phyloP scores from a whole-genome alignment of 2,888 invertebrate species.

The Scrobipalpa atriplicella region DNA sequence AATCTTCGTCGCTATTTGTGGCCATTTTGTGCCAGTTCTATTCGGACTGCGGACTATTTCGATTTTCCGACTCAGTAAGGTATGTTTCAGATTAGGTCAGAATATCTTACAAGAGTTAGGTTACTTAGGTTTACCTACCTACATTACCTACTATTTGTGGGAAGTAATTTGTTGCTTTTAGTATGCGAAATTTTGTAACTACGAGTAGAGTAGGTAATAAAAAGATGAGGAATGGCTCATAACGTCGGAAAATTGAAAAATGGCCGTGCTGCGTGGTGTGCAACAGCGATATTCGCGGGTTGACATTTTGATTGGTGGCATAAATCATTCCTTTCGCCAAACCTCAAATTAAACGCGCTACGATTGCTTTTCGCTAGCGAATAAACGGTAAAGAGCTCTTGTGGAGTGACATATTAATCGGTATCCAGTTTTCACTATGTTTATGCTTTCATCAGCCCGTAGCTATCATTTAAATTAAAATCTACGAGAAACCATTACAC shows the following conservation, averaged over 20 bases:
- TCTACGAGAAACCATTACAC: no score
- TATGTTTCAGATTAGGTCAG: no score
- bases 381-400: constrained; percentile 38
- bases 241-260: constrained; percentile 35
- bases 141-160: no score
- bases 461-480: not conserved
- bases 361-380: constrained; percentile 47
- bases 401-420: constrained; percentile 19
- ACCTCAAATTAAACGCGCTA: constrained; percentile 50
- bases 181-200: not conserved
- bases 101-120: no score
- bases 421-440: not conserved
- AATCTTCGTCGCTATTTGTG: constrained; percentile 37
- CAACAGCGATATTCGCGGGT: constrained; percentile 38
- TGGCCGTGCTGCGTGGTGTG: constrained; percentile 35
- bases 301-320: constrained; percentile 54
- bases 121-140: no score
- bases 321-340: constrained; percentile 53
- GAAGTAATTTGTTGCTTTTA: no score
- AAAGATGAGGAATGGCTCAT: not conserved
- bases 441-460: not conserved
- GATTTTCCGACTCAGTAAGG: constrained; percentile 29
- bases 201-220: not conserved
- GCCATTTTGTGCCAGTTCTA: constrained; percentile 25
- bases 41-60: constrained; percentile 24